Percentiles rank a stretch among this genome's conserved stretches.
Conservation (phyloP, 2,888 invertebrate genomes). For the Philonicus albiceps region DNA sequence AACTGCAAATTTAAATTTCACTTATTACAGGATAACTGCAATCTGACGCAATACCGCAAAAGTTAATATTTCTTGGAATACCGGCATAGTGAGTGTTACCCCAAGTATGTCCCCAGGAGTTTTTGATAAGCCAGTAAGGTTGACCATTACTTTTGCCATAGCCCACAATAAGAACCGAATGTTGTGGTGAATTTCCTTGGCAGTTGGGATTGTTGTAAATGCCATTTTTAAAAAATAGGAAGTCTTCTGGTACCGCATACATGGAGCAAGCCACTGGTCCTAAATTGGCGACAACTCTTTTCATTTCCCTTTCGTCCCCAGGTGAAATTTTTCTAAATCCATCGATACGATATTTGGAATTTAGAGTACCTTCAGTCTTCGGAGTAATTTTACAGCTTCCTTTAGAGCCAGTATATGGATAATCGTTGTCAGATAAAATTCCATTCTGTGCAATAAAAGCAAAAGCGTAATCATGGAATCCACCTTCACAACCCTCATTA, state of each 20-base stretch:
- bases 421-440: slow-evolving; percentile 81
- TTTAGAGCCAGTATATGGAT: slow-evolving; percentile 72
- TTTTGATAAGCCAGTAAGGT: slow-evolving; percentile 48
- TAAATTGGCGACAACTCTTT: slow-evolving; percentile 76
- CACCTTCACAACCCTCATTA: slow-evolving; percentile 86
- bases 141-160: slow-evolving; percentile 38
- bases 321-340: slow-evolving; percentile 75
- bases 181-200: slow-evolving; percentile 70
- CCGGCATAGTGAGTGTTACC: slow-evolving; percentile 45
- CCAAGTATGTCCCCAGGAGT: slow-evolving; percentile 47
- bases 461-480: slow-evolving; percentile 78
- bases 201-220: slow-evolving; percentile 81
- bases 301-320: slow-evolving; percentile 74
- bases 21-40: slow-evolving; percentile 56
- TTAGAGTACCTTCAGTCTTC: slow-evolving; percentile 73
- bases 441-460: slow-evolving; percentile 79
- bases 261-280: slow-evolving; percentile 86
- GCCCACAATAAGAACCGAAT: slow-evolving; percentile 65
- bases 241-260: slow-evolving; percentile 78
- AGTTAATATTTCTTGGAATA: slow-evolving; percentile 40
- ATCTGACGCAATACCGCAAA: slow-evolving; percentile 44
- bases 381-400: slow-evolving; percentile 65
- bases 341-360: slow-evolving; percentile 58
- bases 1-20: background rate
- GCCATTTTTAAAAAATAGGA: slow-evolving; percentile 79